Conservation (phyloP, 2,797 vertebrate species). For the Peromyscus attwateri region DNA sequence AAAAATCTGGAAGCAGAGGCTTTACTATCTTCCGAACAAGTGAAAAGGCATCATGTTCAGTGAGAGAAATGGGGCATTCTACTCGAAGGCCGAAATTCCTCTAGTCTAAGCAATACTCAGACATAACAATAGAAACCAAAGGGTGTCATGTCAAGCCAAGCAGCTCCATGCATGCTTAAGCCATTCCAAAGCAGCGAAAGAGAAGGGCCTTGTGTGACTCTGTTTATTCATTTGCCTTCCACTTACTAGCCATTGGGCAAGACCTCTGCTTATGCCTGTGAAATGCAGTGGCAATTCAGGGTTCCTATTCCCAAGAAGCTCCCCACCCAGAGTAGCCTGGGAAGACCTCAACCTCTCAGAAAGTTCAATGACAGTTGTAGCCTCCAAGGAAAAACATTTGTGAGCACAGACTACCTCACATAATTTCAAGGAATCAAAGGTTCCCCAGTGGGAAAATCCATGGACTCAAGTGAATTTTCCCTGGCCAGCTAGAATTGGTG, state of each 20-base stretch:
- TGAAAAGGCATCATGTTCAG: background rate
- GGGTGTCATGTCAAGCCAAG: background rate
- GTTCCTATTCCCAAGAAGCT: background rate
- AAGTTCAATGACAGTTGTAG: background rate
- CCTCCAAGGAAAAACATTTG: constrained; percentile 30
- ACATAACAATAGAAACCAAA: background rate
- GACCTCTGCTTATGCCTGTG: background rate
- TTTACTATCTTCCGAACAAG: background rate
- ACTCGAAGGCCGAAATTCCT: background rate
- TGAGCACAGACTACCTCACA: background rate
- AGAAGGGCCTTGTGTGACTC: background rate
- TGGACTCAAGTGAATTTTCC: constrained; percentile 6
- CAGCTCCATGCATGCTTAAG: background rate
- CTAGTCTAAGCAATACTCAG: background rate
- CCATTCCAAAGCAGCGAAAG: background rate
- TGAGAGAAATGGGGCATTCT: background rate
- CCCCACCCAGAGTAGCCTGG: background rate
- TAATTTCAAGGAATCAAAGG: constrained; percentile 8
- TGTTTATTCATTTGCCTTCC: background rate
- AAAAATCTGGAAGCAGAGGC: background rate
- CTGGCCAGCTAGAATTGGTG: background rate
- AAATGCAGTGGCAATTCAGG: background rate
- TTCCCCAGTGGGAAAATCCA: constrained; percentile 30
- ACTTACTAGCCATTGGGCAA: background rate
- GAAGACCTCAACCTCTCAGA: background rate